Evolutionary conservation across 1,140 invertebrate species (phyloP).

Genomic region (Neuroterus valhalla): DNA sequence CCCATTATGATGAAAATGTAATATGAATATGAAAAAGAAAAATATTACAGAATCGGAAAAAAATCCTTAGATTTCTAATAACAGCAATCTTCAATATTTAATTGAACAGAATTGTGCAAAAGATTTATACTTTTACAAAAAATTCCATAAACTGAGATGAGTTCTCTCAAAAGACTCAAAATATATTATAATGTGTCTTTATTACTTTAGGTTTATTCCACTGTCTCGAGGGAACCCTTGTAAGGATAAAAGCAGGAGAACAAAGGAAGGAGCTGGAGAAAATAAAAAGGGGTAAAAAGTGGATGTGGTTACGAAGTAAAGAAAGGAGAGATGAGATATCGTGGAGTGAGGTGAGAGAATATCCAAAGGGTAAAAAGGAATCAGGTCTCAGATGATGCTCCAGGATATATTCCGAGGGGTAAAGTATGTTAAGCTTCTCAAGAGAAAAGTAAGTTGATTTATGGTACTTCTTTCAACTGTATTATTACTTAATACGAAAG

Average conservation of each 20-base stretch:
- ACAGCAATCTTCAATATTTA: no score
- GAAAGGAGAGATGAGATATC: slow-evolving; percentile 11
- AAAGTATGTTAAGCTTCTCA: slow-evolving; percentile 22
- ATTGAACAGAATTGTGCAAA: not conserved
- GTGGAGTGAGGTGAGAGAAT: slow-evolving; percentile 12
- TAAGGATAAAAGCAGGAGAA: slow-evolving; percentile 4
- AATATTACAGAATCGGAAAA: no score
- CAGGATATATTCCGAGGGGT: slow-evolving; percentile 3
- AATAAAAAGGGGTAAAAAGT: slow-evolving; percentile 1
- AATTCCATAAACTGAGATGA: not conserved
- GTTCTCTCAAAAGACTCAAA: not conserved
- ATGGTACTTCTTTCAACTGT: not conserved
- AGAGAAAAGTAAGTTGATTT: slow-evolving; percentile 10
- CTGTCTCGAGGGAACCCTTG: slow-evolving; percentile 1
- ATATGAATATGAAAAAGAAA: no score
- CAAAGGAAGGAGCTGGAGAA: not conserved
- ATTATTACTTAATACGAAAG: slow-evolving; percentile 14
- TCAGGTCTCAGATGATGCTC: slow-evolving; percentile 18
- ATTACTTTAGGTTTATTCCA: slow-evolving; percentile 19
- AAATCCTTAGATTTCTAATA: no score
- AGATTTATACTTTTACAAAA: not conserved
- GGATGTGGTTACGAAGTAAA: slow-evolving; percentile 23
- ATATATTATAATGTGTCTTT: slow-evolving; percentile 15
- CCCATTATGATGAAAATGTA: no score
- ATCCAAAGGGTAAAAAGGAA: slow-evolving; percentile 16